Base-by-base conservation (phyloP, 1,140 invertebrate genomes). In the Metopolophium dirhodum region DNA sequence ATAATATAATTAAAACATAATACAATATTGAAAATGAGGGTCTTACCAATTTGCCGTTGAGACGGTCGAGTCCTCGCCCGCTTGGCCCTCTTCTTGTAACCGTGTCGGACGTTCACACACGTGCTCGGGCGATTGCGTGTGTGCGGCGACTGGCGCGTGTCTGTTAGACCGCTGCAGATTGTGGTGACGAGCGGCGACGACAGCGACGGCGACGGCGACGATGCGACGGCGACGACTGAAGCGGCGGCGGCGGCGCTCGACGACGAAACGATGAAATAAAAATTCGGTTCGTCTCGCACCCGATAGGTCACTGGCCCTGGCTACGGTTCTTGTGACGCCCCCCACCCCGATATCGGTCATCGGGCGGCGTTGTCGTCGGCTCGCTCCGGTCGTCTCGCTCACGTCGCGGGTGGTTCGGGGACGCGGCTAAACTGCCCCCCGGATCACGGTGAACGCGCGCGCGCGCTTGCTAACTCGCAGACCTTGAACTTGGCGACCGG, bases 401-500 rank as follows among this genome's bases (percentile, higher is more conserved):
- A 11, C 61, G 61, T 77, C 61, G 14, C 61, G 61, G 61, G 61
- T 77, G 30, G 61, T 77, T 77, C 61, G 61, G 61, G 61, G 61
- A 77, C n/a, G 61, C n/a, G 61, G 61, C 18, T 77, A 77, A 77
- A 77, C 61, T 35, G 61, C 61, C 61, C 30, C 30, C 61, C 61
- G 14, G 61, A 77, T 35, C 61, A 4, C 61, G 30, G 61, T 26
- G 26, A 1, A 22, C 8, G 54, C 8, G 61, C 20, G 30, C 61
- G 61, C 61, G 30, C 11, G 9, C 30, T 11, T 30, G 14, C n/a
- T 30, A 35, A 85, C 23, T 45, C 85, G 26, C 45, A n/a, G 30
- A 87, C 85, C 85, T 87, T 87, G 85, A 87, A 87, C 85, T 87
- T 87, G 85, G 45, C 41, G 37, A 41, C 83, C 23, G 83, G 14